Percentiles rank a stretch among this genome's conserved stretches.
phyloP scores from a whole-genome alignment of 1,140 invertebrate genomes.

The Cydia amplana region DNA sequence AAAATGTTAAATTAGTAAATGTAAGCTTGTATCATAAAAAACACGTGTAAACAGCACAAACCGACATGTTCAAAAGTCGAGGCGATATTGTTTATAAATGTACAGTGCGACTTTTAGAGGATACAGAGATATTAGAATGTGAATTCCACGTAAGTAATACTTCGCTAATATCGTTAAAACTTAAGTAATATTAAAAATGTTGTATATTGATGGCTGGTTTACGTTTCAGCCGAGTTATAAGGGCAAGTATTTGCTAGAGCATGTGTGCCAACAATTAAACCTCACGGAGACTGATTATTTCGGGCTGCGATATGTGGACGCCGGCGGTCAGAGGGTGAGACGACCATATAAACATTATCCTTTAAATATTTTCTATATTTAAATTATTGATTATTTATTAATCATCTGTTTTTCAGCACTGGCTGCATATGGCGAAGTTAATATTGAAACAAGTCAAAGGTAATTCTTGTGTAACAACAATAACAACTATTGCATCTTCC shows the following conservation, averaged over 20 bases:
- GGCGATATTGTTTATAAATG: conserved; percentile 95
- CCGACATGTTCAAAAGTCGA: conserved; percentile 82
- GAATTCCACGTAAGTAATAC: conserved; percentile 93
- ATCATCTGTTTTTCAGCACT: conserved; percentile 87
- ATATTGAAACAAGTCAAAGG: conserved; percentile 97
- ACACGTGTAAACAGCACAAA: conserved; percentile 22
- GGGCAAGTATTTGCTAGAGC: conserved; percentile 95
- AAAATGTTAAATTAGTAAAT: conserved; percentile 32
- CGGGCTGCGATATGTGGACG: conserved; percentile 96
- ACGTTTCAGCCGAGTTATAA: conserved; percentile 92
- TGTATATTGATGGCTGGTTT: conserved; percentile 38
- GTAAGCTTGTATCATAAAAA: not conserved
- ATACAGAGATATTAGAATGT: conserved; percentile 95
- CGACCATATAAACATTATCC: conserved; percentile 38
- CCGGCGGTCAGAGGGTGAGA: conserved; percentile 93
- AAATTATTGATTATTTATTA: conserved; percentile 1
- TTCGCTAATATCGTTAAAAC: not conserved
- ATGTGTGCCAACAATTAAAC: conserved; percentile 95
- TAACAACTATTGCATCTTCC: no score
- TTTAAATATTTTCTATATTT: conserved; percentile 17
- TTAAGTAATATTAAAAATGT: not conserved
- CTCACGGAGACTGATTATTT: conserved; percentile 98
- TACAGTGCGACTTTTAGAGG: conserved; percentile 95
- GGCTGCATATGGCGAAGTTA: conserved; percentile 96
- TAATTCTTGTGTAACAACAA: conserved; percentile 63